A percentile compares a stretch with the other conserved stretches of the same genome.
These are phyloP conservation scores for Syrista parreyssii DNA, from an alignment of 2,888 invertebrate species.

Conservation along the genomic window DNA sequence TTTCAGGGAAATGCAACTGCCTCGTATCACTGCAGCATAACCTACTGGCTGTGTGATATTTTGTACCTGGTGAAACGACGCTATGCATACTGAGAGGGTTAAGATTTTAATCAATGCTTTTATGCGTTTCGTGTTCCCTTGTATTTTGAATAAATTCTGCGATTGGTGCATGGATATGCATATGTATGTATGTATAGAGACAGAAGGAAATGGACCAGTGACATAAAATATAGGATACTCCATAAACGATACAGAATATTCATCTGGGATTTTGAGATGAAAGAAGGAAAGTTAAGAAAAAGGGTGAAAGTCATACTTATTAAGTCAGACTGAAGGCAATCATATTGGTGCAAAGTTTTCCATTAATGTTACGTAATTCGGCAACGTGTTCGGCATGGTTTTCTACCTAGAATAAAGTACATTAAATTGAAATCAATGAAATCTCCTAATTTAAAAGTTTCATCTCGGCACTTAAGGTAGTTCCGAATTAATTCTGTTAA, in stretches of 20 bases:
- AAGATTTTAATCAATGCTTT: background rate
- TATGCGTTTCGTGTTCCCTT: background rate
- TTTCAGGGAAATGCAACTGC: background rate
- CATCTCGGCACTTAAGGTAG: constrained; percentile 28
- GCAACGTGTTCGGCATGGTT: background rate
- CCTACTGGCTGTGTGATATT: background rate
- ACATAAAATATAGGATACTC: background rate
- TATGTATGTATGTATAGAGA: background rate
- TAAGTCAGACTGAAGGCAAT: background rate
- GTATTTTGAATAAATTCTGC: background rate
- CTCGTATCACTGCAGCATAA: background rate
- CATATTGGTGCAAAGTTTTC: background rate
- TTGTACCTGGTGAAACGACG: background rate
- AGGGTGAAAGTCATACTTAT: background rate
- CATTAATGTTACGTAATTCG: background rate
- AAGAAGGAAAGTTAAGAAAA: background rate
- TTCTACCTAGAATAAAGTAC: background rate
- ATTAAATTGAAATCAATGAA: constrained; percentile 29
- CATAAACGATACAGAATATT: background rate
- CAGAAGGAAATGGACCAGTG: background rate
- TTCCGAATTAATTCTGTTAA: constrained; percentile 14
- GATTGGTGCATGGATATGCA: background rate
- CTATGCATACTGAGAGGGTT: background rate
- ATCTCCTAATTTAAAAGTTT: constrained; percentile 39
- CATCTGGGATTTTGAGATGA: background rate